Conservation (phyloP, 2,888 invertebrate genomes). For the Leucophenga montana region DNA sequence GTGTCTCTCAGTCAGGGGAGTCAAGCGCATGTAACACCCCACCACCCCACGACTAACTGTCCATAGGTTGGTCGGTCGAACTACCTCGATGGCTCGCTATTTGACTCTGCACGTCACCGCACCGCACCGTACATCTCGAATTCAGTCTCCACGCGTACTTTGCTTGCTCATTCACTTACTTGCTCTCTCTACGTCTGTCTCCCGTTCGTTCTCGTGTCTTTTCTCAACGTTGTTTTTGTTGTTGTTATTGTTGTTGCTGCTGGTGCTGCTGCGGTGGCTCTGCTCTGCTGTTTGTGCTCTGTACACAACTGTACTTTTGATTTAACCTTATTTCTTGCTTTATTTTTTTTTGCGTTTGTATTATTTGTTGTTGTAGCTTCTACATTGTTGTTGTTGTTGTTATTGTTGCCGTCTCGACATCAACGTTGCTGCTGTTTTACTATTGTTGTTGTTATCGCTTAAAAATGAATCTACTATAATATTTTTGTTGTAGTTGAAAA, state of each 20-base stretch:
- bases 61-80: neutral
- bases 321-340: constrained; percentile 68
- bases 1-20: neutral
- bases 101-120: neutral
- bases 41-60: neutral
- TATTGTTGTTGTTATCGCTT: constrained; percentile 39
- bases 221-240: constrained; percentile 34
- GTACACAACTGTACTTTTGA: constrained; percentile 71
- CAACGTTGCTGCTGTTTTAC: constrained; percentile 1
- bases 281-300: constrained; percentile 62
- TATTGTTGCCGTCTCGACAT: constrained; percentile 21
- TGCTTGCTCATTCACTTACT: constrained; percentile 37
- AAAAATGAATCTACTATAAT: constrained; percentile 19
- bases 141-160: neutral
- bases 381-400: constrained; percentile 28
- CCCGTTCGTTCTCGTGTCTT: constrained; percentile 8
- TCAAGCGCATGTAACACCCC: constrained; percentile 7
- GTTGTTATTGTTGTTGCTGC: constrained; percentile 39
- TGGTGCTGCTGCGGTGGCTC: constrained; percentile 45
- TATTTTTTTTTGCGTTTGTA: constrained; percentile 52
- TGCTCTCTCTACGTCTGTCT: constrained; percentile 24
- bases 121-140: neutral
- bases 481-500: constrained; percentile 5
- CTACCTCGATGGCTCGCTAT: constrained; percentile 10
- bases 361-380: constrained; percentile 47